Conservation (phyloP, 1,140 invertebrate genomes). For the Druon quercuslanigerum region DNA sequence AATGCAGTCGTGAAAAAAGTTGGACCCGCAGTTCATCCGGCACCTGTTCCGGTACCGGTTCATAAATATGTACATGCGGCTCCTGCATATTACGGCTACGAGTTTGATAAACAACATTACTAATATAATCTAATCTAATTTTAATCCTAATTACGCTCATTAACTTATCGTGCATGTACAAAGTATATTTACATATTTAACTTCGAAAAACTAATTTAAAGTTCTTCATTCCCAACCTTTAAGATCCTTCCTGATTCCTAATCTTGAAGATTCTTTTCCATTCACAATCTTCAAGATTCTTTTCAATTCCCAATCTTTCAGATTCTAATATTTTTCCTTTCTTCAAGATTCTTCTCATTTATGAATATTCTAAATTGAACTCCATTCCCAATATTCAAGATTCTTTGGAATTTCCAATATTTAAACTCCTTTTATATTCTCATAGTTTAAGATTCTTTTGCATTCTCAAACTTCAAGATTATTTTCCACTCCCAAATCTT, state of each 20-base stretch:
- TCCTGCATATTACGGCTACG: constrained; percentile 70
- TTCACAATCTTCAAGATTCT: too few relatives aligned
- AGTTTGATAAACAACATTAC: constrained; percentile 68
- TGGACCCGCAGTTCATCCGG: constrained; percentile 71
- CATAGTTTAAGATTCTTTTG: too few relatives aligned
- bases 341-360: too few relatives aligned
- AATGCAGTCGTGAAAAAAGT: constrained; percentile 76
- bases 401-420: too few relatives aligned
- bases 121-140: not conserved
- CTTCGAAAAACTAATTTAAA: not conserved
- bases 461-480: too few relatives aligned
- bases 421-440: too few relatives aligned
- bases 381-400: too few relatives aligned
- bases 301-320: too few relatives aligned
- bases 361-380: too few relatives aligned
- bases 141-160: not conserved
- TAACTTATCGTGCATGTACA: constrained; percentile 4
- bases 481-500: too few relatives aligned
- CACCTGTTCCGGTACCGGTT: constrained; percentile 55
- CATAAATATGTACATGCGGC: constrained; percentile 64
- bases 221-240: not conserved
- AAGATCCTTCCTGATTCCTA: not conserved
- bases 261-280: too few relatives aligned
- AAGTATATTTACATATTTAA: constrained; percentile 6
- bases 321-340: too few relatives aligned